Evolutionary conservation across 2,888 invertebrate species (phyloP), one percentile per base, ranked within the genome.

Genomic region (Drosophila hamatofila): DNA sequence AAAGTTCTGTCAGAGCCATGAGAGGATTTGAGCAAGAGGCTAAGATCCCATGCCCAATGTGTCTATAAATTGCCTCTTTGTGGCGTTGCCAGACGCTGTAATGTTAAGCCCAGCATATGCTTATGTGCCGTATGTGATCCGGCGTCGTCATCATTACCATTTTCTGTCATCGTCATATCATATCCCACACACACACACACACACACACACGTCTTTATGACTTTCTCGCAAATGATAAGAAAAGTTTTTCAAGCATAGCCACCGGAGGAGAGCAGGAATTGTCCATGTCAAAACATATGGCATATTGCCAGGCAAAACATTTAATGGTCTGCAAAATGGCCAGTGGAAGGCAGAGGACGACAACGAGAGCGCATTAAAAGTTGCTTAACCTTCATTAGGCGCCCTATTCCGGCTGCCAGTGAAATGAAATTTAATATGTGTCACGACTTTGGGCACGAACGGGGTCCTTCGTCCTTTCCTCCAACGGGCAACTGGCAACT

Each of bases 321-420:
- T 86, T 84, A 89, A 86, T 81, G 88, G 85, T 81, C 88, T 78
- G 83, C 88, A 87, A 89, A 89, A 86, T 80, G 88, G 88, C 61
- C 83, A 60, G 51, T 58, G 60, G 65, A 57, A 41, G 60, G 59
- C 46, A 27, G 27, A 56, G 41, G 49, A 49, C 55, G 69, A 75
- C 58, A 42, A 49, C 37, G 51, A 49, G 67, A 63, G 81, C 77
- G 83, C 88, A 88, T 88, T 88, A 88, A 88, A 89, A 88, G 88
- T 88, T 89, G 88, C 85, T 89, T 88, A 88, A 88, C 88, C 88
- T 88, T 89, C 88, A 88, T 88, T 88, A 88, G 83, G 72, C 62
- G 66, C 56, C 76, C 66, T 63, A 69, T 76, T 65, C 80, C 62
- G 52, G 68, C 75, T 80, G 84, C 46, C 86, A 72, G 65, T 25